phyloP scores from a whole-genome alignment of 2,797 vertebrate genomes.

The Paguma larvata region DNA sequence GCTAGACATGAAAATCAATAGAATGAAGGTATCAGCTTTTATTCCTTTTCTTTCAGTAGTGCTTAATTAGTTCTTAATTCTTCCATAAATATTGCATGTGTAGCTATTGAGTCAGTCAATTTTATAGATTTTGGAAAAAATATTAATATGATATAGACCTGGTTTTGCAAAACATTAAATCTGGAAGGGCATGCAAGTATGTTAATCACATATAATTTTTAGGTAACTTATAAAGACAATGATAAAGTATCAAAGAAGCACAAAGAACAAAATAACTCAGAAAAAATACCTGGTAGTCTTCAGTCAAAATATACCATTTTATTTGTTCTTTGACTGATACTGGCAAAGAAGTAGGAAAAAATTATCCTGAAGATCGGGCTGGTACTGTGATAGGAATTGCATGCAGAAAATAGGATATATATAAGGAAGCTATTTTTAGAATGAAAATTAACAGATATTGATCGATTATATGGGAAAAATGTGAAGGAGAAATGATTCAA shows the following conservation, averaged over 20 bases:
- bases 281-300: background rate
- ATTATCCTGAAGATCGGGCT: background rate
- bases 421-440: background rate
- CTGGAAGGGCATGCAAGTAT: background rate
- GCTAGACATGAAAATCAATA: background rate
- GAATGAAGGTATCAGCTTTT: background rate
- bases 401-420: background rate
- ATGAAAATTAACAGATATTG: background rate
- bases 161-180: background rate
- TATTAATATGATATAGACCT: background rate
- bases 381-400: background rate
- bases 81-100: background rate
- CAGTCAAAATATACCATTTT: background rate
- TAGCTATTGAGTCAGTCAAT: background rate
- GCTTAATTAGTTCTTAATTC: conserved; percentile 1
- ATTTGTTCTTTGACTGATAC: background rate
- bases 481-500: background rate
- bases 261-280: background rate
- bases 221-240: background rate
- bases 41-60: background rate
- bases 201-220: background rate
- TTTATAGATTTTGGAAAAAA: background rate
- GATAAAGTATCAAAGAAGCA: background rate
- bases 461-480: background rate
- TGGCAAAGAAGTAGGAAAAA: background rate